Base-by-base conservation (phyloP, 1,140 invertebrate species). In the Cydia pomonella region DNA sequence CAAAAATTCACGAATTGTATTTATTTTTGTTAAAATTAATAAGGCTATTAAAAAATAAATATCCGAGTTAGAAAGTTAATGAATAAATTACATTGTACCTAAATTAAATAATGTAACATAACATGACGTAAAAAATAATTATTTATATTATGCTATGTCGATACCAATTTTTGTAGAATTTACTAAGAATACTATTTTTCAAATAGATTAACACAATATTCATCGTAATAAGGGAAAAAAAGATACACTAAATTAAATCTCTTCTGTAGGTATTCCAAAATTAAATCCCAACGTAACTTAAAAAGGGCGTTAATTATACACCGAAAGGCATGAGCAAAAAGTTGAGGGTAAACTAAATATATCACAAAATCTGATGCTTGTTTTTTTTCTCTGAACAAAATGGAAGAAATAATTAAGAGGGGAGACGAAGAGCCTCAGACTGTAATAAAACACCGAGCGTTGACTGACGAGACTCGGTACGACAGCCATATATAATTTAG, bases 361-460 rank as follows among this genome's bases (percentile, higher is more conserved):
- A 92, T 84, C 81, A 85, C 85, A 85, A 89, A 90, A 89, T 90
- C 84, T 86, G 88, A 90, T 79, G 84, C 88, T 87, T 83, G 80
- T 84, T 87, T 89, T 90, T 86, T 86, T 83, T 73, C 77, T 69
- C 75, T 82, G 83, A 62, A 88, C 82, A 84, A 89, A 90, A 89
- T 88, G 83, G 81, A 87, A 87, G 83, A 89, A 89, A 90, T 89
- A 89, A 91, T 90, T 88, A 91, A 87, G 84, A 85, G 81, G 83
- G 77, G 87, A 89, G 86, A 83, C 85, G 85, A 81, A 81, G 83
- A 87, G 80, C 73, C 80, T 84, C 81, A 80, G 80, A 79, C 75
- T 81, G 88, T 89, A 89, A 90, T 90, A 90, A 91, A 90, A 89
- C 82, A 90, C 85, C 84, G 76, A 10, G 38, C 80, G 83, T 82